These are phyloP conservation scores for Tigriopus japonicus DNA, from an alignment of 1,140 invertebrate species.

Conservation along the genomic window DNA sequence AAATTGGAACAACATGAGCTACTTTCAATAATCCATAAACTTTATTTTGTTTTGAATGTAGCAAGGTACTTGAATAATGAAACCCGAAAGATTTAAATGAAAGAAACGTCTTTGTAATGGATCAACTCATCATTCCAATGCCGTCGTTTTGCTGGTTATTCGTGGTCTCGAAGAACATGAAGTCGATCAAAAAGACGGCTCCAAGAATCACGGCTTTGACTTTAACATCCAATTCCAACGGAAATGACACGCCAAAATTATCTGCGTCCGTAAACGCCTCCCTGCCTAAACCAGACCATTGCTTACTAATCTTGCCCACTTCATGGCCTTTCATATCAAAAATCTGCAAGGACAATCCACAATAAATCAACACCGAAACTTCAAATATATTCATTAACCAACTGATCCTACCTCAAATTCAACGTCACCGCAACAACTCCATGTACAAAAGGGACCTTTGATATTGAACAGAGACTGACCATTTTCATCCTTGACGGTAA, in stretches of 20 bases:
- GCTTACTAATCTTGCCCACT: constrained; percentile 29
- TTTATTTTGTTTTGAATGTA: too few relatives aligned
- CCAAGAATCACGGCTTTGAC: constrained; percentile 26
- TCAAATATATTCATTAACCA: too few relatives aligned
- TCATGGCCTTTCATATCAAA: constrained; percentile 10
- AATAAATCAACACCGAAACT: constrained; percentile 19
- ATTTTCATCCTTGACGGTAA: constrained; percentile 50
- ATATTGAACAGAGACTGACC: constrained; percentile 57
- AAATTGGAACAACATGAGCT: too few relatives aligned
- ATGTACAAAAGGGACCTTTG: constrained; percentile 62
- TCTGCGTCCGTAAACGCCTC: constrained; percentile 32
- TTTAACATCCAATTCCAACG: constrained; percentile 27
- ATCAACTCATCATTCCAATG: constrained; percentile 3
- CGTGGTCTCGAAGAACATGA: constrained; percentile 15
- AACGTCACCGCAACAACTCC: constrained; percentile 57
- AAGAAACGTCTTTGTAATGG: too few relatives aligned
- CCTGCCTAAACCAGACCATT: constrained; percentile 27
- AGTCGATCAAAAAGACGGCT: constrained; percentile 28
- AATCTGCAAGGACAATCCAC: too few relatives aligned
- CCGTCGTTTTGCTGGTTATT: constrained; percentile 9
- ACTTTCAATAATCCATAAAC: too few relatives aligned
- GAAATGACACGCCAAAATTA: constrained; percentile 29
- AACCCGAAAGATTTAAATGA: too few relatives aligned
- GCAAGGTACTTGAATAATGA: too few relatives aligned
- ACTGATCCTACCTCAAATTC: constrained; percentile 33